Percentiles rank a stretch among this genome's conserved stretches.
Conservation (phyloP, 2,113 vertebrate genomes). For the Gambusia holbrooki region DNA sequence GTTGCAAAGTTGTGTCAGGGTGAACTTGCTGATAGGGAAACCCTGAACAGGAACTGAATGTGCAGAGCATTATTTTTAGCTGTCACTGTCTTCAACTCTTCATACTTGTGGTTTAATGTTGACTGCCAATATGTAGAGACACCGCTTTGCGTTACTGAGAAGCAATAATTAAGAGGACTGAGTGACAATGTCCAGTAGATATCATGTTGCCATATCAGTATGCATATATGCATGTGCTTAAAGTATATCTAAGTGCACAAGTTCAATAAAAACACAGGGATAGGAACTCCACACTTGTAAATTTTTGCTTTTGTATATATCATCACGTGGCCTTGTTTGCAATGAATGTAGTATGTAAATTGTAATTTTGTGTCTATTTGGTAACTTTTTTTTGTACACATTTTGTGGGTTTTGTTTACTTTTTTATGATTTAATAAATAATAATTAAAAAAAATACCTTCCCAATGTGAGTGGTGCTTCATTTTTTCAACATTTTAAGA, state of each 20-base stretch:
- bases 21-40: neutral
- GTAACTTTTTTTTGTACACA: slow-evolving; percentile 3
- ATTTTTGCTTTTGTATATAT: slow-evolving; percentile 56
- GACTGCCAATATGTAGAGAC: slow-evolving; percentile 9
- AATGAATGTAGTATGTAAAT: slow-evolving; percentile 76
- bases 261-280: slow-evolving; percentile 22
- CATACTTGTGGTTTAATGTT: slow-evolving; percentile 1
- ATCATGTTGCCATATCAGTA: slow-evolving; percentile 11
- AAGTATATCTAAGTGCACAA: slow-evolving; percentile 17
- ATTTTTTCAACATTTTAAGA: neutral
- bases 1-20: slow-evolving; percentile 4
- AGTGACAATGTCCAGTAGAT: slow-evolving; percentile 7
- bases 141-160: slow-evolving; percentile 9
- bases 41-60: slow-evolving; percentile 4
- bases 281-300: slow-evolving; percentile 47
- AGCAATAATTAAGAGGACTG: slow-evolving; percentile 3
- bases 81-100: neutral
- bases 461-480: neutral
- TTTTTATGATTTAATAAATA: neutral
- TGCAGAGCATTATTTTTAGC: neutral
- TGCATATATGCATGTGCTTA: slow-evolving; percentile 39
- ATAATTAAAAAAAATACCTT: neutral
- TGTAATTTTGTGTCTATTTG: slow-evolving; percentile 20
- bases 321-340: slow-evolving; percentile 72
- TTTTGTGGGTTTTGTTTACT: neutral